Base-by-base conservation (phyloP, 2,113 vertebrate species). In the Aldabrachelys gigantea region DNA sequence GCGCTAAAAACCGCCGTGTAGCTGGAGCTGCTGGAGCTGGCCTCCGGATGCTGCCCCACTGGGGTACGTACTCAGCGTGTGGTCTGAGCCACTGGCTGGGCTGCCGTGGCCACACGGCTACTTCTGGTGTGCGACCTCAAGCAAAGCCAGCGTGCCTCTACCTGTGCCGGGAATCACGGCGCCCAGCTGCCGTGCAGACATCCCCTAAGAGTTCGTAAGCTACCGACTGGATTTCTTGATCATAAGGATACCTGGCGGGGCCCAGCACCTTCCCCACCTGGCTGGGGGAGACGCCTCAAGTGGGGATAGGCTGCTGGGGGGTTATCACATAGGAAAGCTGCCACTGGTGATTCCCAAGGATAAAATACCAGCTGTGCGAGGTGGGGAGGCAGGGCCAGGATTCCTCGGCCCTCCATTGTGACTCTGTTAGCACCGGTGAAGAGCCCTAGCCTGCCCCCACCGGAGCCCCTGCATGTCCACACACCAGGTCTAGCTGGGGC, bases 31-130 rank as follows among this genome's bases (percentile, higher is more conserved):
- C 35, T n/a, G 62, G 35, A 8, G 16, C 62, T 69, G 17, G 62
- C 35, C 62, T 13, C 62, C 62, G 4, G 8, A 10, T 9, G n/a
- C 16, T 1, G 2, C 16, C 35, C 62, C 62, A 0, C 6, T 1
- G 17, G 62, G 31, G 35, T 17, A 21, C 8, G 2, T 11, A 27
- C 56, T 27, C 25, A 24, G 54, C 6, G 24, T 10, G 9, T 24
- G 9, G 9, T 9, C 54, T 56, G 54, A 24, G 54, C 24, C 24
- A 56, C 54, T 24, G 54, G 54, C 54, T 56, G 54, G 54, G 54
- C 54, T 25, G 54, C 54, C 24, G 31, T 8, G 31, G 31, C 62
- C 62, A n/a, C 31, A 3, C 29, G 16, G 31, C 62, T 65, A 19
- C 62, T n/a, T n/a, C 31, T 19, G n/a, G 14, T 35, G 62, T 17